Base-by-base conservation (phyloP, 2,113 vertebrate species). In the Hepsetus odoe region DNA sequence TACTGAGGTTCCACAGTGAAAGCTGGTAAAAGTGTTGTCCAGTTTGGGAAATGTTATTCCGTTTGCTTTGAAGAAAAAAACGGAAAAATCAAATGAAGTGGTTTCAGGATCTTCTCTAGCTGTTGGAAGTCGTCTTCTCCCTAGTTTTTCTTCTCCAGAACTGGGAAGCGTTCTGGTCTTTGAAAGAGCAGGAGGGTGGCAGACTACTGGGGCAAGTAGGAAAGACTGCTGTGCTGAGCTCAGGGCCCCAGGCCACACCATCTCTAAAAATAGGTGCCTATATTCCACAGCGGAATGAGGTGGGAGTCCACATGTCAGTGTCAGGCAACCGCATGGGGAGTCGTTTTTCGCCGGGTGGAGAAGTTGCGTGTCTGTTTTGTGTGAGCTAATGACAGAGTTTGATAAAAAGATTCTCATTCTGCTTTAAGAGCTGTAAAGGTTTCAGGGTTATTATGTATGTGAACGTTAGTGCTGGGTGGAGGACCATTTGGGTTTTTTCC, bases 241-340 rank as follows among this genome's bases (percentile, higher is more conserved):
- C 85, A 80, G 80, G 82, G 85, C 87, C 86, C 86, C 83, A 84
- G 83, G 85, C 88, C 89, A 83, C 12, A 77, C 85, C 86, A 85
- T 80, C 11, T 77, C 93, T 94, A 94, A 86, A 93, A 94, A 93
- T 94, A 94, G 90, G 86, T 89, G 87, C 87, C 89, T 89, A 88
- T 92, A 91, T 92, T 91, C 90, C 88, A 89, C 91, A 90, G 85
- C 76, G 82, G 89, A 87, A 90, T 90, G 80, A 82, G 84, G 80
- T 82, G 91, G 90, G 89, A 88, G 86, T 82, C 85, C 89, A 71
- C 88, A 88, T 89, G 80, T 77, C 59, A 55, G 46, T 67, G 46
- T 79, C 87, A 78, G 86, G 88, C 84, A 35, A 80, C 84, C 84
- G 85, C 42, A 51, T 79, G 77, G 79, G 68, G 91, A 90, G 85